Base-by-base conservation (phyloP, 2,113 vertebrate genomes). In the Epinephelus lanceolatus region DNA sequence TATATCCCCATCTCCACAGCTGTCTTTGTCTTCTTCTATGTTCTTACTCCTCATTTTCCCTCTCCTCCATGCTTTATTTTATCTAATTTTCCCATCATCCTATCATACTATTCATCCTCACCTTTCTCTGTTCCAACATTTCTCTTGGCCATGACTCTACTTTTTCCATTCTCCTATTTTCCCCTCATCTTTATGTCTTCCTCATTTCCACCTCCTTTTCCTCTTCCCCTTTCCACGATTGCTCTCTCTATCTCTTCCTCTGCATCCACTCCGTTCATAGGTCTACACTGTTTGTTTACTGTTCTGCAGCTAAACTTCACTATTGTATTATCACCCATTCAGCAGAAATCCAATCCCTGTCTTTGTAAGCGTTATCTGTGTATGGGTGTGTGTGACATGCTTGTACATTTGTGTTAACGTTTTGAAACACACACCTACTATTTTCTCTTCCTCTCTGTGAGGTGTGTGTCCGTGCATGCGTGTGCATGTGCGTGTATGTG, bases 261-360 rank as follows among this genome's bases (percentile, higher is more conserved):
- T 80, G 59, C 33, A 57, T 53, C 55, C 59, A 27, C 45, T 57
- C 68, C 66, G 6, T 59, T 81, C 75, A 81, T 19, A 78, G 61
- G 52, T 80, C 60, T 47, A 18, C 27, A 66, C 55, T 2, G 8
- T 76, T 79, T 89, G 71, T 84, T 91, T 88, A 83, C 69, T 66
- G 47, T 89, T 83, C 65, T 71, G 61, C 47, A 76, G 62, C 82
- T 87, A 75, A 87, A 90, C 88, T 76, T 91, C 79, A 80, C 52
- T 70, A 76, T 30, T 81, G 27, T 66, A 88, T 84, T 90, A 88
- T 93, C 87, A 85, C 76, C 52, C 66, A 87, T 91, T 92, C 82
- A 86, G 89, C 92, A 93, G 89, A 87, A 91, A 90, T 77, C 45
- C 87, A 76, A 88, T 89, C 87, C 81, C 79, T 78, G 78, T 80